Evolutionary conservation across 2,797 vertebrate species (phyloP).

Genomic region (Pangasius macronema): DNA sequence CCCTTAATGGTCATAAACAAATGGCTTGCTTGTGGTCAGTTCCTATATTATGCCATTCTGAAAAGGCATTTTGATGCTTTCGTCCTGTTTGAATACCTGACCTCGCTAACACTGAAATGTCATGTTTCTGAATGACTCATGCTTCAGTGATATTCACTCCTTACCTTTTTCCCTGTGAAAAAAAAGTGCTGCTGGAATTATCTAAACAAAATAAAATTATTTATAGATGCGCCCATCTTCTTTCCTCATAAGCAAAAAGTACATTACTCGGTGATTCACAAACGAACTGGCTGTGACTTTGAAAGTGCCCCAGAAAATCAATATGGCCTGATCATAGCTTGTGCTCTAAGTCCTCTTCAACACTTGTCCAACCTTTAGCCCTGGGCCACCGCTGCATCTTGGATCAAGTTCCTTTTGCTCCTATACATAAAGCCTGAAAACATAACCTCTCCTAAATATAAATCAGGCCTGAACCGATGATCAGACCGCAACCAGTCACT

Average conservation of each 20-base stretch:
- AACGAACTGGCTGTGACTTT: conserved; percentile 61
- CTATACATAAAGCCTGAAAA: conserved; percentile 51
- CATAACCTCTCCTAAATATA: conserved; percentile 57
- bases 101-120: not conserved
- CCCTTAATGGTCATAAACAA: conserved; percentile 79
- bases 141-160: conserved; percentile 32
- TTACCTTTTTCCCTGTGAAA: conserved; percentile 11
- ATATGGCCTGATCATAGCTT: conserved; percentile 58
- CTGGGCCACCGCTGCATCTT: conserved; percentile 58
- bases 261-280: conserved; percentile 54
- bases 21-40: conserved; percentile 46
- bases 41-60: conserved; percentile 26
- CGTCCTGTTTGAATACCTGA: conserved; percentile 17
- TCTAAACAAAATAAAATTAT: conserved; percentile 44
- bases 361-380: conserved; percentile 57
- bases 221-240: conserved; percentile 48
- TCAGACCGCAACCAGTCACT: conserved; percentile 41
- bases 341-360: conserved; percentile 54
- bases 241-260: conserved; percentile 44
- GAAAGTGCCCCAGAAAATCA: conserved; percentile 62
- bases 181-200: conserved; percentile 44
- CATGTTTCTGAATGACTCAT: conserved; percentile 28
- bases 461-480: conserved; percentile 55
- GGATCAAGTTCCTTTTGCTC: conserved; percentile 56
- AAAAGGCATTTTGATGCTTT: conserved; percentile 16